Evolutionary conservation across 1,140 invertebrate species (phyloP), one percentile per base, ranked within the genome.

Genomic region (Zophobas morio): DNA sequence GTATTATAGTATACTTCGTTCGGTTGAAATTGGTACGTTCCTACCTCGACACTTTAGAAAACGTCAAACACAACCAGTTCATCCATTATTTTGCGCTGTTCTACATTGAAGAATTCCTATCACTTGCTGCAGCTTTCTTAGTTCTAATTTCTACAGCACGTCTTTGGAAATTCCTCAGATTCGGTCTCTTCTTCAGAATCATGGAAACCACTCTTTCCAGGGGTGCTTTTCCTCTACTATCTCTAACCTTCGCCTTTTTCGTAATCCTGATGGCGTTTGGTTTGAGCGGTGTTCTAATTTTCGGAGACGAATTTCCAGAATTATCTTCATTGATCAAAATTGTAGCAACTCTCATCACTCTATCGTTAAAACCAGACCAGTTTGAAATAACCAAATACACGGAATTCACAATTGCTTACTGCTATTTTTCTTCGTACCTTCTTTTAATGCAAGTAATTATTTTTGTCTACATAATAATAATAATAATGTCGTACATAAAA

Each of bases 41-140:
- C 4, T 77, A 77, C 37, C 35, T 80, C 3, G 36, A 36, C 3
- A 8, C 36, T 47, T 46, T 82, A 20, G 57, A 81, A 33, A 34
- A 54, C 33, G 42, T 78, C 1, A 80, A 75, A 53, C 75, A 82
- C 54, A 82, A 82, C 60, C 39, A 80, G 39, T 81, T 81, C 74
- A 53, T 82, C n/a, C 70, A 75, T 40, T 81, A 82, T 75, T 82
- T 81, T 63, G 33, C 78, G 42, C 46, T 82, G 35, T 80, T 82
- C 75, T 66, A 47, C 6, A 74, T 76, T 0, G 78, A 81, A 40
- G 75, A 74, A 32, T 37, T 66, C 34, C 54, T 82, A 2, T 76
- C 77, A 6, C 5, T 70, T 0, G 54, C 80, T 1, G 60, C 74
- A n/a, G 79, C 77, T 6, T 53, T 40, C 40, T 70, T 82, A 37